Evolutionary conservation across 2,113 vertebrate species (phyloP), one percentile per base, ranked within the genome.

Genomic region (Nicator chloris): DNA sequence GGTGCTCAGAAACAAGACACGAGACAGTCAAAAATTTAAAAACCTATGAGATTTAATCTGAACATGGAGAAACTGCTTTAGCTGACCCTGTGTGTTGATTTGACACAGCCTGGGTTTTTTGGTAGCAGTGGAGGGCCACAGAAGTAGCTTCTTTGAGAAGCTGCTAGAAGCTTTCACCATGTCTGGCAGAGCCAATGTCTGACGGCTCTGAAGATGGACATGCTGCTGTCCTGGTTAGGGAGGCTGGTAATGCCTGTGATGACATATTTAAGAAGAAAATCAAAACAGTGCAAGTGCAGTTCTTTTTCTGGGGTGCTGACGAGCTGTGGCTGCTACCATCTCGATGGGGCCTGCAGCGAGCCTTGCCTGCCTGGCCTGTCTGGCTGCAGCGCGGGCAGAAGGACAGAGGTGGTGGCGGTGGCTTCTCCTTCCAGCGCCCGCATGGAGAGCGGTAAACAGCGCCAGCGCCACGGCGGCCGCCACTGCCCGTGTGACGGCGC

Each of bases 401-500:
- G 69, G 50, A 14, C 39, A 71, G 49, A 10, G 56, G 11, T 8
- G 19, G 20, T 7, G 15, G 15, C 6, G 27, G 28, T 10, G 28
- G 35, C 35, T 40, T 26, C 17, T 7, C 21, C 37, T 18, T 53
- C 15, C 68, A 10, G 4, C 35, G 1, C 2, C 21, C 0, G 1
- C 5, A 7, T 8, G 50, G 40, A 33, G 50, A 18, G 39, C 54
- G 69, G 10, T 26, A 20, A 42, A 42, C 3, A 14, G 39, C 5
- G 13, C 50, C 50, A 26, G 22, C 3, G 9, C 12, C 28, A 1
- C 1, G 2, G 15, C 6, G 9, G 28, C 49, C 2, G 0, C 16
- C 28, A 6, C 28, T 17, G 6, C 49, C 28, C 24, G 4, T 31
- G 35, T 5, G 3, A 39, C 10, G 49, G 20, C 2, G 1, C 10